A percentile compares a stretch with the other conserved stretches of the same genome.
Conservation (phyloP, 2,888 invertebrate species). For the Caenorhabditis drosophilae region DNA sequence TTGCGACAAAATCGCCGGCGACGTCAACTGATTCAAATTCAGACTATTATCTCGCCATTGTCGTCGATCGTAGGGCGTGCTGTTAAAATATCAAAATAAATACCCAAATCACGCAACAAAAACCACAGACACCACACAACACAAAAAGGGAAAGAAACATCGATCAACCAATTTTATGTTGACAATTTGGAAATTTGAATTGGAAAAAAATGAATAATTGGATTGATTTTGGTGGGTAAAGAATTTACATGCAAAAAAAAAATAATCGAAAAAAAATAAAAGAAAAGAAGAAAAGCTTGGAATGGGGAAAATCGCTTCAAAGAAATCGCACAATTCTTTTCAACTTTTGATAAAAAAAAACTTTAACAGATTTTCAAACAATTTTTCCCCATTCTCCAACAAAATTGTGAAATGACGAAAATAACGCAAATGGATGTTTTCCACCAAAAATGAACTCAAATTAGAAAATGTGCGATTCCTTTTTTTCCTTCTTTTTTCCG, state of each 20-base stretch:
- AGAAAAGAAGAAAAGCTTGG: background rate
- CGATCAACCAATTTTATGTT: background rate
- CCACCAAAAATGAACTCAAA: no score
- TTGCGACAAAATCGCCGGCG: background rate
- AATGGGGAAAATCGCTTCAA: no score
- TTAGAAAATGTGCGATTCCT: background rate
- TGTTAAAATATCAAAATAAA: background rate
- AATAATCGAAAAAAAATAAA: background rate
- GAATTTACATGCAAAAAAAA: background rate
- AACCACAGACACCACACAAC: background rate
- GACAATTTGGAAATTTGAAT: background rate
- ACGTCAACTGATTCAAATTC: background rate
- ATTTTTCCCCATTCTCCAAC: no score
- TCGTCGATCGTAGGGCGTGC: background rate
- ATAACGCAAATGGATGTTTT: no score
- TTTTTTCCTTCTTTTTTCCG: no score
- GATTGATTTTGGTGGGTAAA: no score
- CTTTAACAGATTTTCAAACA: no score
- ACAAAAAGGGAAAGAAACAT: background rate
- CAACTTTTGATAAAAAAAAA: no score
- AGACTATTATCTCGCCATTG: background rate
- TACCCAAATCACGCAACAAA: background rate
- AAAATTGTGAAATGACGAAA: no score
- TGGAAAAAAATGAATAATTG: no score
- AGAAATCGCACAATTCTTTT: no score